phyloP scores from a whole-genome alignment of 1,140 invertebrate genomes.

The Conus ventricosus region DNA sequence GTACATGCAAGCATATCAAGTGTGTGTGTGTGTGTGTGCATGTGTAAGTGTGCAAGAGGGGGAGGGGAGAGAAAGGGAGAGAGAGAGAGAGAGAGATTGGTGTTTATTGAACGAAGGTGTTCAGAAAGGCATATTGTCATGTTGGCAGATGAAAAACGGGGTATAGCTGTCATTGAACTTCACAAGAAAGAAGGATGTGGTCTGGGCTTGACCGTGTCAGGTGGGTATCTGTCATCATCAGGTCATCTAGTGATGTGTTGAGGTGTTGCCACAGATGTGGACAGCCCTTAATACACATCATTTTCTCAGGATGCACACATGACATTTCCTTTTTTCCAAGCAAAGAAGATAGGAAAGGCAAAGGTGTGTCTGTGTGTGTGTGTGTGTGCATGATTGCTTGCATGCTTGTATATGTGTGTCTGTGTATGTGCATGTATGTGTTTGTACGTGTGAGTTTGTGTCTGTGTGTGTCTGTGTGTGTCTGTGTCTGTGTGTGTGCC shows the following conservation, averaged over 20 bases:
- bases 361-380: not conserved
- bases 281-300: not conserved
- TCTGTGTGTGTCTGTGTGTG: too few species aligned
- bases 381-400: not conserved
- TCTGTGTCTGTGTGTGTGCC: too few species aligned
- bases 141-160: slow-evolving; percentile 61
- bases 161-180: slow-evolving; percentile 64
- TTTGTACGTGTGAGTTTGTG: too few species aligned
- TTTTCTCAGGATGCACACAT: not conserved
- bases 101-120: too few species aligned
- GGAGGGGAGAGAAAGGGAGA: too few species aligned
- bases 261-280: not conserved
- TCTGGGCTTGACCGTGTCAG: slow-evolving; percentile 70
- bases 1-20: not conserved
- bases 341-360: not conserved
- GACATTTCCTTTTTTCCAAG: not conserved
- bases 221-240: slow-evolving; percentile 46
- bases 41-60: too few species aligned
- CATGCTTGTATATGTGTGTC: too few species aligned
- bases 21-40: too few species aligned
- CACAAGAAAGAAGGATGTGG: slow-evolving; percentile 70
- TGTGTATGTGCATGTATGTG: too few species aligned
- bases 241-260: not conserved
- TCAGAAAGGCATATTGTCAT: not conserved
- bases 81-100: too few species aligned